Evolutionary conservation across 2,888 invertebrate species (phyloP), one percentile per base, ranked within the genome.

Genomic region (Labia minor): DNA sequence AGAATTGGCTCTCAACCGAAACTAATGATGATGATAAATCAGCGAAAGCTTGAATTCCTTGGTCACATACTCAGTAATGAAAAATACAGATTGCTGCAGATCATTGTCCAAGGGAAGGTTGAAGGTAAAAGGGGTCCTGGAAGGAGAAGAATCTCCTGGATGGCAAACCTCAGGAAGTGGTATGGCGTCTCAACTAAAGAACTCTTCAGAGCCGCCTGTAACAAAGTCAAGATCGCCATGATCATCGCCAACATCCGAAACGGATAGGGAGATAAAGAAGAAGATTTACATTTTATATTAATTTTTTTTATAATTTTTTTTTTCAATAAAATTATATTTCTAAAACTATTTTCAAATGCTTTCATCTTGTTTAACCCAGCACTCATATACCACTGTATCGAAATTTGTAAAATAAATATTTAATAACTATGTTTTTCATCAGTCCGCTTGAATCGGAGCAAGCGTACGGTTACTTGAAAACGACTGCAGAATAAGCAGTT

Each of bases 111-210:
- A 14, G 49, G 49, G 14, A 49, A 49, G 49, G 49, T 49, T 49
- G n/a, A 49, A 14, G 49, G 49, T 49, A 49, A 49, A 49, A 49
- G 49, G 49, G 49, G 49, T 49, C 49, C 49, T 49, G n/a, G 49
- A 49, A 16, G 49, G n/a, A 49, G 49, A 14, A 49, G 49, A 49
- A 49, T 49, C n/a, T 49, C 49, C 3, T 49, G 49, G 49, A 49
- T 49, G 49, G 49, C 49, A 49, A 49, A 49, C 49, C n/a, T 49
- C 6, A 49, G 49, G 49, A 14, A 14, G 49, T 49, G 33, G 33
- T 33, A 33, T 33, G 33, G 33, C 33, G 33, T 33, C 33, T 33
- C 33, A 33, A 33, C 33, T 33, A 49, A 2, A 16, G 4, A 49
- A 14, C 49, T 49, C 49, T 16, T 49, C n/a, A 49, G 49, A 49